Percentiles rank a stretch among this genome's conserved stretches.
Conservation (phyloP, 2,797 vertebrate genomes). For the Urophycis tenuis region DNA sequence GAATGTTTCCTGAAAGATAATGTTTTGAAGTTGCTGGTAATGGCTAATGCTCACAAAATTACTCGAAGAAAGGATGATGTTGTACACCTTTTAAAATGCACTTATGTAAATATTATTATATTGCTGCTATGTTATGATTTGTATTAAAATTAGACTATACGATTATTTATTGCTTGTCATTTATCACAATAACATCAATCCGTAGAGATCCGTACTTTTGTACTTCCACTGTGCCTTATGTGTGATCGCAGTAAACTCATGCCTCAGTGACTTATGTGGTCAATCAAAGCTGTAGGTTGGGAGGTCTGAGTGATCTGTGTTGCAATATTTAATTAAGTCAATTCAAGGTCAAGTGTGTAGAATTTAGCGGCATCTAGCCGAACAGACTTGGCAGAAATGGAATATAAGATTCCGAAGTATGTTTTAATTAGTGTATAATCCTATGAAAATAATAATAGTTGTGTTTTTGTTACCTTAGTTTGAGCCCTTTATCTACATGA, state of each 20-base stretch:
- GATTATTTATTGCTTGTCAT: neutral
- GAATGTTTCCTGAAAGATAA: neutral
- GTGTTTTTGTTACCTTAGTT: too few relatives aligned
- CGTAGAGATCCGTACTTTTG: neutral
- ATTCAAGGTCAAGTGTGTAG: too few relatives aligned
- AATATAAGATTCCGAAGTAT: too few relatives aligned
- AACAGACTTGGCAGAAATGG: too few relatives aligned
- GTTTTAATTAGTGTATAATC: too few relatives aligned
- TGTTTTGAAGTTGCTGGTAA: neutral
- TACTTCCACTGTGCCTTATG: neutral
- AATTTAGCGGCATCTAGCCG: too few relatives aligned
- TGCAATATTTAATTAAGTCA: slow-evolving; percentile 55
- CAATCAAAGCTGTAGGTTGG: slow-evolving; percentile 16
- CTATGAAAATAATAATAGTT: too few relatives aligned
- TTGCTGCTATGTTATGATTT: neutral
- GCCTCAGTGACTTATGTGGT: slow-evolving; percentile 29
- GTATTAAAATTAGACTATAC: neutral
- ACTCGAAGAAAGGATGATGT: neutral
- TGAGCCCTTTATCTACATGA: too few relatives aligned
- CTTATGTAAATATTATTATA: neutral
- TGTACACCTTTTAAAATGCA: neutral
- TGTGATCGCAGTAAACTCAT: slow-evolving; percentile 33
- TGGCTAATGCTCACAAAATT: neutral
- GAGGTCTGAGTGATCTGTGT: slow-evolving; percentile 5
- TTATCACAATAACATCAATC: neutral